A percentile compares a stretch with the other conserved stretches of the same genome.
Evolutionary conservation across 2,888 invertebrate genomes (phyloP).

Genomic region (Chaitophorus viminalis): DNA sequence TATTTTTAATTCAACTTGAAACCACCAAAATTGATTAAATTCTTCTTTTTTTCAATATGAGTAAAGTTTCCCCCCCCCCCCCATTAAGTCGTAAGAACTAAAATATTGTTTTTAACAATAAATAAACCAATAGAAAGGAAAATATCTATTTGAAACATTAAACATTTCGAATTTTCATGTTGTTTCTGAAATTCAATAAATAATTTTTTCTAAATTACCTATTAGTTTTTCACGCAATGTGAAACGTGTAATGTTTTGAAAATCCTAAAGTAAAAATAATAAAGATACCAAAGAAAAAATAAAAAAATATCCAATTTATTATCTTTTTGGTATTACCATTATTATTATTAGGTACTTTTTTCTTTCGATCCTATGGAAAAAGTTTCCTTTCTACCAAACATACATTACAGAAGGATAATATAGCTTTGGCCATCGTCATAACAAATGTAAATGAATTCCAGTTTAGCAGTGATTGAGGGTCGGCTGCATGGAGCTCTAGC

Average conservation of each 20-base stretch:
- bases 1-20: background rate
- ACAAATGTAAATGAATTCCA: constrained; percentile 56
- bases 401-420: constrained; percentile 22
- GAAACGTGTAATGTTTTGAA: constrained; percentile 5
- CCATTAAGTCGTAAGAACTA: too few species aligned
- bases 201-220: constrained; percentile 8
- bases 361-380: constrained; percentile 2
- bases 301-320: constrained; percentile 6
- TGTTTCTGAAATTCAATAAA: background rate
- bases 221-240: background rate
- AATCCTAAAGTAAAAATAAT: background rate
- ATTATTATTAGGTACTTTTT: background rate
- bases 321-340: constrained; percentile 2
- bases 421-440: constrained; percentile 27
- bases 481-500: constrained; percentile 14
- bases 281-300: background rate
- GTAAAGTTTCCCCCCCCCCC: background rate
- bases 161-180: background rate
- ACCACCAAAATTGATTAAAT: background rate
- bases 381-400: background rate
- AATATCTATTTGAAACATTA: background rate
- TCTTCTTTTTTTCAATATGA: background rate
- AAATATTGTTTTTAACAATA: background rate
- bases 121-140: background rate
- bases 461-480: constrained; percentile 51